These are phyloP conservation scores for Loriculus beryllinus DNA, from an alignment of 2,797 vertebrate genomes.

Conservation along the genomic window DNA sequence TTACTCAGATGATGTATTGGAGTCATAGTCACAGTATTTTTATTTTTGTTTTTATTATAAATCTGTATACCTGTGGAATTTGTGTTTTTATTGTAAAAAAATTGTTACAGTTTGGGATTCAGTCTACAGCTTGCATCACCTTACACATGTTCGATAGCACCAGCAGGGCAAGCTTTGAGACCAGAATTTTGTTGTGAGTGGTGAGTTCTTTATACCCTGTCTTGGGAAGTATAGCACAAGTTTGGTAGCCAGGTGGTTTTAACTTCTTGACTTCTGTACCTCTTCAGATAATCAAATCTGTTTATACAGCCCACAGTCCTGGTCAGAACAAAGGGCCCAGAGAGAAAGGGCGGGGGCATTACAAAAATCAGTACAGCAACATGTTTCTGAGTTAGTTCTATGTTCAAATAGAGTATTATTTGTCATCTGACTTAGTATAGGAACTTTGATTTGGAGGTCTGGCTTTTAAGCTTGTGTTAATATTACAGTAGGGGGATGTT, in stretches of 20 bases:
- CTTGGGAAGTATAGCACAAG: not conserved
- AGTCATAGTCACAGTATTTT: not conserved
- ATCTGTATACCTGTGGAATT: not conserved
- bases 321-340: not conserved
- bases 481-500: not conserved
- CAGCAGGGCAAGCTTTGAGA: not conserved
- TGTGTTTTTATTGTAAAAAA: not conserved
- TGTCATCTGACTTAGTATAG: not conserved
- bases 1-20: not conserved
- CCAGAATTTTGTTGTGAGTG: not conserved
- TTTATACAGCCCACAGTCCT: not conserved
- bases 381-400: not conserved
- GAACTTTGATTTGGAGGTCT: not conserved
- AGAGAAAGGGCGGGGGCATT: not conserved
- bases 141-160: not conserved
- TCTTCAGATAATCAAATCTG: not conserved
- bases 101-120: too few species aligned
- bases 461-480: not conserved
- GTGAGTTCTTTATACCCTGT: not conserved
- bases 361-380: not conserved
- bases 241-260: not conserved
- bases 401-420: not conserved
- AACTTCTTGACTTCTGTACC: not conserved
- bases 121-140: too few species aligned
- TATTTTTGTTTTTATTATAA: not conserved